Evolutionary conservation across 2,888 invertebrate genomes (phyloP), one percentile per base, ranked within the genome.

Genomic region (Anarsia innoxiella): DNA sequence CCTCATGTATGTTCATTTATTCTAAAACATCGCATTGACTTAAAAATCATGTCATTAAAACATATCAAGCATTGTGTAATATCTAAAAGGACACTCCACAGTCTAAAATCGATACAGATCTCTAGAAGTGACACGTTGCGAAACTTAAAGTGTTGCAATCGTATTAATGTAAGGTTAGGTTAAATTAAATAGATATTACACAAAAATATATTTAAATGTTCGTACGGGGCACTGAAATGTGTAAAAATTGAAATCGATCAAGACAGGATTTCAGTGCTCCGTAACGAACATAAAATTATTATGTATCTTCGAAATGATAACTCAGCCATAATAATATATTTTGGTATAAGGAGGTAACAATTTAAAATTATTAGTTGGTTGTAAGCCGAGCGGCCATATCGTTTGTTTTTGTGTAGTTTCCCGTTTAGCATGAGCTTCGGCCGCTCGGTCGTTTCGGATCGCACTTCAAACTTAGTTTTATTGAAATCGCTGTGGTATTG

Each of bases 241-340:
- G 3, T 19, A 19, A 19, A 19, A 19, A 19, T n/a, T n/a, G 19
- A 19, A 19, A 19, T 5, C 19, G 8, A 19, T 19, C 19, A 5
- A 19, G 25, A n/a, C n/a, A n/a, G 2, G 25, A n/a, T 25, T 25
- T 25, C 25, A 25, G 25, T 25, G 8, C 25, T 3, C 25, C 25
- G 3, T 2, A n/a, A 25, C n/a, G n/a, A 3, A 12, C 12, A 28
- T 12, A n/a, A n/a, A 6, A 26, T 10, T 26, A 5, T 26, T 28
- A 70, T 74, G 72, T 77, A 80, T 79, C 76, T 80, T 77, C 59
- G 68, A 76, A 76, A 70, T 69, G 64, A 73, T 69, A 77, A 79
- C 68, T 71, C 70, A 78, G 83, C 83, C 83, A 84, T 84, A 84
- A 83, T 82, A 79, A 83, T 80, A 80, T 83, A 83, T 83, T 84